These are phyloP conservation scores for Mesocentrotus franciscanus DNA, from an alignment of 53 echinoderm and acorn worm genomes.

Conservation along the genomic window DNA sequence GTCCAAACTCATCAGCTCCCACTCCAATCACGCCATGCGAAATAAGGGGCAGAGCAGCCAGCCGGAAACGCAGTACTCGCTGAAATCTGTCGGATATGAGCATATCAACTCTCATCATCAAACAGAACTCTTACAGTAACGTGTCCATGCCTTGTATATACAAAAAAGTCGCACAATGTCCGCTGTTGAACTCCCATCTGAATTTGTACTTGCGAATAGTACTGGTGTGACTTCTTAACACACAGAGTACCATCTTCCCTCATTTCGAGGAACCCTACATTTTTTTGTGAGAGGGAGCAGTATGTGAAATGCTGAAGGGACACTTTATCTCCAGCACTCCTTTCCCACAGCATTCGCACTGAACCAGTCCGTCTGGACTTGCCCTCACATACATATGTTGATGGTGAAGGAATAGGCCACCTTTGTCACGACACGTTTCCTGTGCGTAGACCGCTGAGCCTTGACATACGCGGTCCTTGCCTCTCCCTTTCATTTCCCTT, in stretches of 20 bases:
- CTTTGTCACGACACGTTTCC: not conserved
- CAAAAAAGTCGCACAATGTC: slow-evolving; percentile 42
- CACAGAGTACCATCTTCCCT: not conserved
- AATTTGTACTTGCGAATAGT: slow-evolving; percentile 29
- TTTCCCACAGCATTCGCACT: not conserved
- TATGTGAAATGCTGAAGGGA: not conserved
- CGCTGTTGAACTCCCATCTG: slow-evolving; percentile 32
- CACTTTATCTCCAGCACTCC: not conserved
- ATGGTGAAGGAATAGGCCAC: not conserved
- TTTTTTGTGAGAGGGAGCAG: not conserved
- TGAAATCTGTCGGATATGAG: too few species aligned
- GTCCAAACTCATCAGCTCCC: not conserved
- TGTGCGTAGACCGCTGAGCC: not conserved
- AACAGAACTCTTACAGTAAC: not conserved
- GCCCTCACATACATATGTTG: not conserved
- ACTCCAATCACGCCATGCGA: too few species aligned
- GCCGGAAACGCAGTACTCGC: not conserved
- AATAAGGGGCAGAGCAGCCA: not conserved
- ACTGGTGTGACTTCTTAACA: slow-evolving; percentile 41
- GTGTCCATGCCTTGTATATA: slow-evolving; percentile 39
- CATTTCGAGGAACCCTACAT: not conserved
- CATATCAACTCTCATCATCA: not conserved
- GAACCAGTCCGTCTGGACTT: slow-evolving; percentile 44
- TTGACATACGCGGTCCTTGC: slow-evolving; percentile 37
- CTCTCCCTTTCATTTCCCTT: slow-evolving; percentile 48